A percentile compares a stretch with the other conserved stretches of the same genome.
Conservation (phyloP, 1,140 invertebrate species). For the Trichogramma pretiosum region DNA sequence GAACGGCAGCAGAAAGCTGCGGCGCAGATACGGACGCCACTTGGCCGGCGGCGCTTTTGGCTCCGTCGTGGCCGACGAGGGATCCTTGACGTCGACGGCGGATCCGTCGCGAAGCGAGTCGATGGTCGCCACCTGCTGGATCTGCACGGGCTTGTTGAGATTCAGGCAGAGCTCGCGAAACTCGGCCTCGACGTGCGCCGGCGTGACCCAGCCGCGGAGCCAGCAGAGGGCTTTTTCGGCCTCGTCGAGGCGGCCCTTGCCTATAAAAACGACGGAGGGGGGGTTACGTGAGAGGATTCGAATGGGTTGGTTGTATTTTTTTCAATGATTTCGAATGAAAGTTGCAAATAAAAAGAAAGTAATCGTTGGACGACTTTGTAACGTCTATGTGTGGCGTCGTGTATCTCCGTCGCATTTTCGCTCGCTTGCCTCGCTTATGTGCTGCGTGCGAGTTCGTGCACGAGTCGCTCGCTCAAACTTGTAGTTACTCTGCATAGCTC, state of each 20-base stretch:
- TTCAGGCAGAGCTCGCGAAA: constrained; percentile 47
- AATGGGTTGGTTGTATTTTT: too few species aligned
- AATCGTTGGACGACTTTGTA: too few species aligned
- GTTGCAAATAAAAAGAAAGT: too few species aligned
- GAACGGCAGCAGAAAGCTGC: constrained; percentile 56
- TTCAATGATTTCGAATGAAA: too few species aligned
- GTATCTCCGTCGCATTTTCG: too few species aligned
- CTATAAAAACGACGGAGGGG: too few species aligned
- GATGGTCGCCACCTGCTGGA: constrained; percentile 14
- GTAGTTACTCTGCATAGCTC: too few species aligned
- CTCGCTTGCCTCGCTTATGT: too few species aligned
- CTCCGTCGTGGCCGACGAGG: background rate
- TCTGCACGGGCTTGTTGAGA: constrained; percentile 27
- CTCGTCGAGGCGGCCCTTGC: constrained; percentile 50
- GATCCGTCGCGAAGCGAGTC: constrained; percentile 1
- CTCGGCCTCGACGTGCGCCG: constrained; percentile 48
- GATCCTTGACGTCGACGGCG: background rate
- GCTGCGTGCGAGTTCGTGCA: too few species aligned
- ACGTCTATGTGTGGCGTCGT: too few species aligned
- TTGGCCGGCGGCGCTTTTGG: constrained; percentile 23
- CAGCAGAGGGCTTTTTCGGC: constrained; percentile 51
- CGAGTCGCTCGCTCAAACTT: too few species aligned
- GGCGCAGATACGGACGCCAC: constrained; percentile 40
- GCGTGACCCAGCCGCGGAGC: constrained; percentile 57
- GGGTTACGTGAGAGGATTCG: too few species aligned